These are phyloP conservation scores for Zygaena filipendulae DNA, from an alignment of 2,888 invertebrate genomes.

Conservation along the genomic window DNA sequence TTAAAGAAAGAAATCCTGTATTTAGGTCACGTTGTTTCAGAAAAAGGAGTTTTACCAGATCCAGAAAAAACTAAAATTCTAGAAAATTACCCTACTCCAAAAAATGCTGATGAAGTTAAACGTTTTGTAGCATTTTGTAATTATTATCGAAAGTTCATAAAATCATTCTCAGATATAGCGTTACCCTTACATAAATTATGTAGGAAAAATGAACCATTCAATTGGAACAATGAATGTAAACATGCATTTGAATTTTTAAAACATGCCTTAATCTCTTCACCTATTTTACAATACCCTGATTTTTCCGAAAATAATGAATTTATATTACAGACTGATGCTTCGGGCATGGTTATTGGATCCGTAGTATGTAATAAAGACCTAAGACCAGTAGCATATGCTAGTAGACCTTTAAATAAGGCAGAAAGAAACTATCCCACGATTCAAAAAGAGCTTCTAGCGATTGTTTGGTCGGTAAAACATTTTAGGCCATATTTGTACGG, in stretches of 20 bases:
- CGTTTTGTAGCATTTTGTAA: too few relatives aligned
- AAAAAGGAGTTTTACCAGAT: conserved; percentile 9
- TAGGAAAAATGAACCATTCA: background rate
- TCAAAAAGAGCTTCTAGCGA: conserved; percentile 11
- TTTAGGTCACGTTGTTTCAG: conserved; percentile 11
- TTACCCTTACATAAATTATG: conserved; percentile 13
- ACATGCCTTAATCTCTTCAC: background rate
- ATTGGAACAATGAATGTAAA: background rate
- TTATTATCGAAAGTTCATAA: background rate
- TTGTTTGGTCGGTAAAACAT: conserved; percentile 9
- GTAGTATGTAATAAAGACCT: conserved; percentile 8
- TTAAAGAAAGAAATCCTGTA: conserved; percentile 9
- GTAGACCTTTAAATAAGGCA: conserved; percentile 8
- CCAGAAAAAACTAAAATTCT: conserved; percentile 8
- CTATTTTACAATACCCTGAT: conserved; percentile 12
- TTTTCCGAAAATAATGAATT: conserved; percentile 19
- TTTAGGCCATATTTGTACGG: conserved; percentile 4
- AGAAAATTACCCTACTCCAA: conserved; percentile 14
- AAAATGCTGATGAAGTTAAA: conserved; percentile 13
- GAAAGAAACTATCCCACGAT: conserved; percentile 12
- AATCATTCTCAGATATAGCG: conserved; percentile 14
- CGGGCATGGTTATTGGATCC: conserved; percentile 22
- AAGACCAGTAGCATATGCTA: conserved; percentile 2
- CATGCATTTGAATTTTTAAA: background rate
- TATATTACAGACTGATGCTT: conserved; percentile 28